Percentiles rank a stretch among this genome's conserved stretches.
These are phyloP conservation scores for Portunus trituberculatus DNA, from an alignment of 1,140 invertebrate genomes.

Conservation along the genomic window DNA sequence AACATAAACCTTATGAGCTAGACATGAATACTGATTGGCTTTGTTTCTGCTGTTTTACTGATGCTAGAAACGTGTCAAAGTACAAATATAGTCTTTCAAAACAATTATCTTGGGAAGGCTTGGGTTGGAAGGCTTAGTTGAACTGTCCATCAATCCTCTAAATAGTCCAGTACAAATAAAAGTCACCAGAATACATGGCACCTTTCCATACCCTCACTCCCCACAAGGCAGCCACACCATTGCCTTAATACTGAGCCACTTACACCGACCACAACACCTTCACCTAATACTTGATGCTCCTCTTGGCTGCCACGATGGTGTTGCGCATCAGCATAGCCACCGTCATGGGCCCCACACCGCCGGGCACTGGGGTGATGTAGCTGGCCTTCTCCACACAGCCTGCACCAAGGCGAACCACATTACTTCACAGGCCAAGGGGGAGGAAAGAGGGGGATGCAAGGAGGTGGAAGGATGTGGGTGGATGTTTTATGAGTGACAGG, in stretches of 20 bases:
- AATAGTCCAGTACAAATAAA: neutral
- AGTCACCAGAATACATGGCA: neutral
- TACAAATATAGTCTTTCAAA: neutral
- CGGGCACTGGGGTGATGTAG: conserved; percentile 89
- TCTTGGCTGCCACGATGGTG: conserved; percentile 87
- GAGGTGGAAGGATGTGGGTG: no score
- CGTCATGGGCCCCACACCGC: conserved; percentile 94
- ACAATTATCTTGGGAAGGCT: neutral
- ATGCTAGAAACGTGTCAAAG: neutral
- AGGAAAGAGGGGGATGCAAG: no score
- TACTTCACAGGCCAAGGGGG: no score
- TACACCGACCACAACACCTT: no score
- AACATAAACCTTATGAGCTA: neutral
- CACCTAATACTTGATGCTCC: conserved; percentile 75
- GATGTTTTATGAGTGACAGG: no score
- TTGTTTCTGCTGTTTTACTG: neutral
- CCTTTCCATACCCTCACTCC: neutral
- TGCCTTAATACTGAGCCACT: no score
- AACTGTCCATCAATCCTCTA: neutral
- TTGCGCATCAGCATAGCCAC: conserved; percentile 94
- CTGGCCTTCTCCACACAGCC: conserved; percentile 68
- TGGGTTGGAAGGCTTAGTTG: neutral
- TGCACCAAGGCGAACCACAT: neutral
- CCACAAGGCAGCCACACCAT: no score
- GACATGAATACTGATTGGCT: no score